phyloP scores from a whole-genome alignment of 2,797 vertebrate species.

The Hozukius guyotensis region DNA sequence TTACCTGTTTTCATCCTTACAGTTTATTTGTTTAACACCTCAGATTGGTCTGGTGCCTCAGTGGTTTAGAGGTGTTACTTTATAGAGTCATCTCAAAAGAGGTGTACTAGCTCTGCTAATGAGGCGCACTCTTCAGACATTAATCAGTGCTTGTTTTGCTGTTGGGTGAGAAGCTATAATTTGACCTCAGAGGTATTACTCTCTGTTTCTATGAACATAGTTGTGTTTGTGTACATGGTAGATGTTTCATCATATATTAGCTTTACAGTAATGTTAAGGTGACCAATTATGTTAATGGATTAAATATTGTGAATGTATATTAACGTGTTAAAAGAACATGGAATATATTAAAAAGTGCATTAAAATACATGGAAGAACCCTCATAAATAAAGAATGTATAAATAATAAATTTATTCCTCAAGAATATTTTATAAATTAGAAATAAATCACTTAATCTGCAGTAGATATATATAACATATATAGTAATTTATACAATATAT shows the following conservation, averaged over 20 bases:
- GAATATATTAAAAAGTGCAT: no score
- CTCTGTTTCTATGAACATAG: background rate
- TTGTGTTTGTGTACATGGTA: background rate
- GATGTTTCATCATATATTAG: background rate
- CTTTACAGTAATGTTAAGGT: no score
- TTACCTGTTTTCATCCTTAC: background rate
- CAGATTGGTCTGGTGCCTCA: constrained; percentile 6
- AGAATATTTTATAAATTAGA: no score
- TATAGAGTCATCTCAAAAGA: background rate
- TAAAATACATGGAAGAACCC: no score
- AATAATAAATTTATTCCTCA: no score
- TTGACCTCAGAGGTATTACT: constrained; percentile 33
- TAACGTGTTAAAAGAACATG: no score
- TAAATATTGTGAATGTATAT: no score
- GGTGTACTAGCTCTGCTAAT: background rate
- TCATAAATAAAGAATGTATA: no score
- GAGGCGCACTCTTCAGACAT: background rate
- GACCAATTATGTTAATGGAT: no score
- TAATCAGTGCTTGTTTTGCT: background rate
- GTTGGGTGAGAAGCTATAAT: constrained; percentile 27
- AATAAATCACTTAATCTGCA: no score
- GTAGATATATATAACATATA: no score
- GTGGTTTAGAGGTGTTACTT: constrained; percentile 5
- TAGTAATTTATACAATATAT: no score
- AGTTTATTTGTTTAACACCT: constrained; percentile 44